Conservation (phyloP, 2,888 invertebrate genomes). For the Magallana nippona region DNA sequence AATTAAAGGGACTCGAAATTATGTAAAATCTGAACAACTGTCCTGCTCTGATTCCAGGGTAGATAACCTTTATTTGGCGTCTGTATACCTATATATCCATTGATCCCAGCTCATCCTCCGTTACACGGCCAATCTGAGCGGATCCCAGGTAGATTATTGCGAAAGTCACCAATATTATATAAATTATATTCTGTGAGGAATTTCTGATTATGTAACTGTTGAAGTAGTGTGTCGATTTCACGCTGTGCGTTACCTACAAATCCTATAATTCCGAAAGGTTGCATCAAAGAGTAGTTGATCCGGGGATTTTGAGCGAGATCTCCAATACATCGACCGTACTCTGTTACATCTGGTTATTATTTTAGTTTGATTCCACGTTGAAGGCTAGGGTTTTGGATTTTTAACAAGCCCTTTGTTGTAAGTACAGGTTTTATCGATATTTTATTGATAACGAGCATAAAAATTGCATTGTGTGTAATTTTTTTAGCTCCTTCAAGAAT, state of each 20-base stretch:
- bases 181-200: neutral
- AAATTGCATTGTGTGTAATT: too few species aligned
- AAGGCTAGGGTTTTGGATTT: too few species aligned
- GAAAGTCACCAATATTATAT: neutral
- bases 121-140: neutral
- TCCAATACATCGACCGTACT: neutral
- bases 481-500: too few species aligned
- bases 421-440: too few species aligned
- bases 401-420: too few species aligned
- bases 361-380: too few species aligned
- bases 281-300: conserved; percentile 7
- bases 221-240: neutral
- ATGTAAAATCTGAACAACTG: conserved; percentile 16
- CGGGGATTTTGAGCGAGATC: neutral
- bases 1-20: conserved; percentile 9
- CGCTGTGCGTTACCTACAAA: neutral
- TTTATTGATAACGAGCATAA: too few species aligned
- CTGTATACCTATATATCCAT: neutral
- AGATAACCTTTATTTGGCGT: neutral
- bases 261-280: neutral
- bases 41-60: conserved; percentile 19
- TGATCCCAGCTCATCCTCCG: neutral
- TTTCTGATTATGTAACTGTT: conserved; percentile 12
- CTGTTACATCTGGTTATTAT: neutral
- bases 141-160: neutral